Evolutionary conservation across 2,888 invertebrate genomes (phyloP).

Genomic region (Acronicta aceris): DNA sequence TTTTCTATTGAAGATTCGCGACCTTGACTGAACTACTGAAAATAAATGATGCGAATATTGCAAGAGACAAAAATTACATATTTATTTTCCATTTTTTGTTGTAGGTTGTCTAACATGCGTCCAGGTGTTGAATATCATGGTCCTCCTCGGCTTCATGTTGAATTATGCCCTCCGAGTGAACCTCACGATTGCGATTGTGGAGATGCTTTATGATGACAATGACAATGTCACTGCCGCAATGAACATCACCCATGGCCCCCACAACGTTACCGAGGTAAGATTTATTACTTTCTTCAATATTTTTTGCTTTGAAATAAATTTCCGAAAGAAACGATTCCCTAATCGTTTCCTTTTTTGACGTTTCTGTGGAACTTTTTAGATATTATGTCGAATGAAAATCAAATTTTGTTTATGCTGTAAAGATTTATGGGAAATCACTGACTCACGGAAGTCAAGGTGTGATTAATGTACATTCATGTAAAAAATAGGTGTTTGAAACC

Average conservation of each 20-base stretch:
- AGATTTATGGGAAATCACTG: no score
- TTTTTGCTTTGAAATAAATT: constrained; percentile 18
- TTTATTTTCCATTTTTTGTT: no score
- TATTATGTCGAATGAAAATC: constrained; percentile 5
- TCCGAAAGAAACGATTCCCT: no score
- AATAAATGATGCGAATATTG: no score
- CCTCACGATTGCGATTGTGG: constrained; percentile 95
- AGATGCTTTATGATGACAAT: constrained; percentile 90
- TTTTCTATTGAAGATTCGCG: no score
- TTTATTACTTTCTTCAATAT: constrained; percentile 17
- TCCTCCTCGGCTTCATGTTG: constrained; percentile 96
- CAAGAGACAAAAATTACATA: no score
- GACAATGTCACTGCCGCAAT: constrained; percentile 65
- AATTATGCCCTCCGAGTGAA: constrained; percentile 97
- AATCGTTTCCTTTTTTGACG: no score
- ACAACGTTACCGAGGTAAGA: constrained; percentile 82
- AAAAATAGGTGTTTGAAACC: constrained; percentile 4
- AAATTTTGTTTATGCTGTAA: constrained; percentile 6
- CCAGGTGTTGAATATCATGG: constrained; percentile 95
- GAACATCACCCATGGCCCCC: constrained; percentile 65
- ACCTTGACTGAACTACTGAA: no score
- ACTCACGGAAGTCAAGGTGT: no score
- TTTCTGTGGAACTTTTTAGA: constrained; percentile 14
- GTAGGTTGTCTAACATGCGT: constrained; percentile 93
- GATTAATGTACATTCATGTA: no score